Base-by-base conservation (phyloP, 2,113 vertebrate genomes). In the Tragulus kanchil region DNA sequence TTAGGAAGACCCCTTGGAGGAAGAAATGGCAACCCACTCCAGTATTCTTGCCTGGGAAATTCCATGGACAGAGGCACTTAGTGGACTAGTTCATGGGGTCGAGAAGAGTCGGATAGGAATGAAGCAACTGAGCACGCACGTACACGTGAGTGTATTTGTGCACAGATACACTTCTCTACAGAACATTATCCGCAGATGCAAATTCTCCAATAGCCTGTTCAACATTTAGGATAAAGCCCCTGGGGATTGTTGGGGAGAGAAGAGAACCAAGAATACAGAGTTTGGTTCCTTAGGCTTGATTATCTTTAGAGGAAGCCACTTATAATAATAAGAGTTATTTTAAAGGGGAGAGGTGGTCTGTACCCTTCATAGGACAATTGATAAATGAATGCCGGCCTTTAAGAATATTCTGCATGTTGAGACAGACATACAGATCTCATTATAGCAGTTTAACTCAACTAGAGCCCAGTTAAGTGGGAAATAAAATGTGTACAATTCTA, bases 391-490 rank as follows among this genome's bases (percentile, higher is more conserved):
- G 5, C 12, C 12, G 5, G 7, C 8, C 54, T 93, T 62, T 42
- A 17, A 65, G 36, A 59, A 62, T 45, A 90, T 28, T 75, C 77
- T 79, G 8, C 28, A 13, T 23, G 11, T 56, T 92, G 69, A 90
- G 75, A 62, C 52, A 71, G 59, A 64, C 36, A 36, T 1, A 31
- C 4, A 79, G 45, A 90, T 62, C 81, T 90, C 19, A 67, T 28
- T 62, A n/a, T 25, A 86, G 56, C 42, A 61, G 15, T 45, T 90
- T 64, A 92, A 90, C 3, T 71, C 54, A 86, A 94, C 91, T 19
- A 31, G 19, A 86, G 10, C 2, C 85, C 81, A 42, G 25, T 71
- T 87, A 95, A 95, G 87, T 31, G 12, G 45, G 42, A 96, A 95
- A 88, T 56, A 48, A 62, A 87, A 62, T 16, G 9, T 86, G 78